Conservation (phyloP, 2,888 invertebrate genomes). For the Electrophaes corylata region DNA sequence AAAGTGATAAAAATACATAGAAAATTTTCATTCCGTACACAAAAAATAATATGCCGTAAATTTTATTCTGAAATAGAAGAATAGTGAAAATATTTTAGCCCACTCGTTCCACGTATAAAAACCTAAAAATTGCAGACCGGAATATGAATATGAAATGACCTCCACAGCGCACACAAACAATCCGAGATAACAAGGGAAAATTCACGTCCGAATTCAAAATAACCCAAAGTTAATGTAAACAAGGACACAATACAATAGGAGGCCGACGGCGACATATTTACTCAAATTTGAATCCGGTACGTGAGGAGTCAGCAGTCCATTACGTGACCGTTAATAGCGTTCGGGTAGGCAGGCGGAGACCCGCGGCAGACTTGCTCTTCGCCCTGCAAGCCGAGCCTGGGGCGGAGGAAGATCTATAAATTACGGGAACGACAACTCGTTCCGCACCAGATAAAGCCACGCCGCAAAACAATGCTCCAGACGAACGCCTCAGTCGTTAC, state of each 20-base stretch:
- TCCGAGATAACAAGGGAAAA: slow-evolving; percentile 55
- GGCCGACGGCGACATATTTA: slow-evolving; percentile 68
- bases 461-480: slow-evolving; percentile 79
- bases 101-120: slow-evolving; percentile 30
- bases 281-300: slow-evolving; percentile 76
- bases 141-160: slow-evolving; percentile 51
- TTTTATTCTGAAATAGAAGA: no score
- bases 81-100: slow-evolving; percentile 35
- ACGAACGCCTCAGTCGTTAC: slow-evolving; percentile 75
- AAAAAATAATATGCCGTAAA: slow-evolving; percentile 30
- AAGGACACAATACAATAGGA: slow-evolving; percentile 65
- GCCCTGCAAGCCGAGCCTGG: slow-evolving; percentile 54
- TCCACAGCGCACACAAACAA: slow-evolving; percentile 52
- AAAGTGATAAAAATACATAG: slow-evolving; percentile 8
- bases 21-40: neutral
- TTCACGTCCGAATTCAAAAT: slow-evolving; percentile 60
- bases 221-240: slow-evolving; percentile 64
- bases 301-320: slow-evolving; percentile 71
- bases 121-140: slow-evolving; percentile 37
- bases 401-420: slow-evolving; percentile 81
- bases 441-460: slow-evolving; percentile 79
- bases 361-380: slow-evolving; percentile 49
- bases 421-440: slow-evolving; percentile 81
- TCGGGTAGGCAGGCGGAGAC: slow-evolving; percentile 40
- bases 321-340: slow-evolving; percentile 78